Percentiles rank a stretch among this genome's conserved stretches.
Evolutionary conservation across 2,888 invertebrate genomes (phyloP).

Genomic region (Falcaria lacertinaria): DNA sequence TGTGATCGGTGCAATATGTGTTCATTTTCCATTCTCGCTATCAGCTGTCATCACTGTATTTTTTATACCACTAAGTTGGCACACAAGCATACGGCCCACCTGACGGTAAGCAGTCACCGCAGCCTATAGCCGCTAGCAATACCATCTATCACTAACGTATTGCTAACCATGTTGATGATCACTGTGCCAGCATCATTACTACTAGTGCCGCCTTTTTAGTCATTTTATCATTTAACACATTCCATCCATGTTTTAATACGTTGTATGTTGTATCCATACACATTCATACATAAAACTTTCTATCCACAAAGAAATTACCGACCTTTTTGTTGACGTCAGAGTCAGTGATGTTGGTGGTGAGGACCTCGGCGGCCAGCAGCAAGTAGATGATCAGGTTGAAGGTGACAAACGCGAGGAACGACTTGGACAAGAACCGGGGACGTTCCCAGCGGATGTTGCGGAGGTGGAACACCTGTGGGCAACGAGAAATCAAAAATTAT

Average conservation of each 20-base stretch:
- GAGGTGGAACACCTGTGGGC: constrained; percentile 91
- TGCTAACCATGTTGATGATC: no score
- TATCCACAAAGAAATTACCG: constrained; percentile 9
- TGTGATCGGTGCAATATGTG: no score
- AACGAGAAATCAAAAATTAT: constrained; percentile 15
- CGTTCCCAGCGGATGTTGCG: constrained; percentile 92
- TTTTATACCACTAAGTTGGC: no score
- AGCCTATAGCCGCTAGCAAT: no score
- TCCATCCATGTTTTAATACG: neutral
- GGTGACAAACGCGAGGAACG: constrained; percentile 92
- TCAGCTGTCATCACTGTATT: no score
- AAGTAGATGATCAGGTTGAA: constrained; percentile 95
- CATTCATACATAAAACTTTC: neutral
- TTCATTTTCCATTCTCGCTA: no score
- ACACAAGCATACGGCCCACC: no score
- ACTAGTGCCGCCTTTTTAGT: no score
- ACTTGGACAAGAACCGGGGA: constrained; percentile 94
- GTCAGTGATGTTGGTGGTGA: constrained; percentile 77
- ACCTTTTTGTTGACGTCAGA: constrained; percentile 77
- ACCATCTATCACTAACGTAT: no score
- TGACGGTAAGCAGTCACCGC: no score
- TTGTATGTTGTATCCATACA: neutral
- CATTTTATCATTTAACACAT: neutral
- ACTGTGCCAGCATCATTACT: no score
- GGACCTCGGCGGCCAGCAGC: constrained; percentile 86